Evolutionary conservation across 2,888 invertebrate species (phyloP), one percentile per base, ranked within the genome.

Genomic region (Anaspis maculata): DNA sequence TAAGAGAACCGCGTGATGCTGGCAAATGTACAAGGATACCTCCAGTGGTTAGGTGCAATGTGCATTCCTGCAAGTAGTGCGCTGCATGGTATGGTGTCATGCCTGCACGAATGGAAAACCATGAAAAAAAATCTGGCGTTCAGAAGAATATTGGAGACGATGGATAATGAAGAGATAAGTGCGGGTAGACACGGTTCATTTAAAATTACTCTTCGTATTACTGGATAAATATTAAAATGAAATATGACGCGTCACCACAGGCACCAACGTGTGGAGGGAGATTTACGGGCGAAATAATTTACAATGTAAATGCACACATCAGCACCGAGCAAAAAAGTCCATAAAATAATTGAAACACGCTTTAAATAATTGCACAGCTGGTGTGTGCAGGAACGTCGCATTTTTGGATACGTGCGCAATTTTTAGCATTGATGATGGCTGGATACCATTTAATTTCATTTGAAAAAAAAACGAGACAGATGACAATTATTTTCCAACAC

Each of bases 301-400:
- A 34, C 34, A 37, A 26, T 32, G 37, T 37, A 39, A 39, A 35
- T 28, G 23, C 23, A 22, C 14, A 33, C 33, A 33, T 29, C 33
- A 27, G 23, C 29, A 21, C 25, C 27, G 10, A 19, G n/a, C 30
- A 37, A 32, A 30, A 34, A 34, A 34, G 19, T 27, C 27, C 31
- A 31, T 30, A 24, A 29, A 37, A 37, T 37, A 37, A 37, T 37
- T 37, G 37, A 32, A 37, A 28, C 32, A 7, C 25, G 37, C 27
- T 34, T 32, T 28, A 32, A 37, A 37, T 37, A 37, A 37, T 37
- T 37, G 28, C 37, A 29, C 32, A 36, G 30, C 36, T 23, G 30
- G 34, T 28, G 21, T 10, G 13, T 10, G 26, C 13, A 27, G 27
- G 26, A 31, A 36, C 15, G 34, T 14, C n/a, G 22, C 13, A 30